These are phyloP conservation scores for Rhagium mordax DNA, from an alignment of 2,888 invertebrate species.

Conservation along the genomic window DNA sequence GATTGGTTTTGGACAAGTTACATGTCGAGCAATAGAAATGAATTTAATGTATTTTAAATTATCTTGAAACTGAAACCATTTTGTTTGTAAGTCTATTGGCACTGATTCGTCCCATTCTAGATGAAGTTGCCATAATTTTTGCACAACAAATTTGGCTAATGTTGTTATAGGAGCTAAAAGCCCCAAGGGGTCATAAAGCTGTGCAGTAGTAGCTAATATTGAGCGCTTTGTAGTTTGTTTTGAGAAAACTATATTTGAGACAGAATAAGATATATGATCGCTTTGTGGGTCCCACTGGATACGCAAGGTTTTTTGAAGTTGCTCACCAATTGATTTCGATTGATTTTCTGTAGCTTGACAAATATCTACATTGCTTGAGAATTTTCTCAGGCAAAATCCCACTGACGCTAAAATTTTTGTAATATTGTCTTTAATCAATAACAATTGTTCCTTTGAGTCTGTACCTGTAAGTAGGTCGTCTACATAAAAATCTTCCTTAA, in stretches of 20 bases:
- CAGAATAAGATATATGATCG: background rate
- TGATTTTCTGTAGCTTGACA: background rate
- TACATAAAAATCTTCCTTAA: conserved; percentile 16
- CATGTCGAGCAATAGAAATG: background rate
- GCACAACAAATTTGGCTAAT: background rate
- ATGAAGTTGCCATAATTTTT: background rate
- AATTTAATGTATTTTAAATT: background rate
- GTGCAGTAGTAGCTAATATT: conserved; percentile 6
- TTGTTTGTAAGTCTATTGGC: background rate
- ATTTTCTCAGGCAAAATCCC: conserved; percentile 4
- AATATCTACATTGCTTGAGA: conserved; percentile 3
- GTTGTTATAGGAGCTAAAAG: background rate
- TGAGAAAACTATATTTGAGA: background rate
- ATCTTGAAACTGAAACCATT: background rate
- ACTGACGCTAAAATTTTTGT: background rate
- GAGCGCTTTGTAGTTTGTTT: background rate
- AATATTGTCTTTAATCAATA: background rate
- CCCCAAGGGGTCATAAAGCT: background rate
- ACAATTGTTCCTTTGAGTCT: background rate
- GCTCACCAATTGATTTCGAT: background rate
- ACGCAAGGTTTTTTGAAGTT: background rate
- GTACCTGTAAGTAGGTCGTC: background rate
- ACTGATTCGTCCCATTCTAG: conserved; percentile 3
- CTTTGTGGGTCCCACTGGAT: background rate
- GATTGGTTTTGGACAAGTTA: background rate